Percentiles rank a stretch among this genome's conserved stretches.
Evolutionary conservation across 1,140 invertebrate genomes (phyloP).

Genomic region (Oncopodura yosiiana): DNA sequence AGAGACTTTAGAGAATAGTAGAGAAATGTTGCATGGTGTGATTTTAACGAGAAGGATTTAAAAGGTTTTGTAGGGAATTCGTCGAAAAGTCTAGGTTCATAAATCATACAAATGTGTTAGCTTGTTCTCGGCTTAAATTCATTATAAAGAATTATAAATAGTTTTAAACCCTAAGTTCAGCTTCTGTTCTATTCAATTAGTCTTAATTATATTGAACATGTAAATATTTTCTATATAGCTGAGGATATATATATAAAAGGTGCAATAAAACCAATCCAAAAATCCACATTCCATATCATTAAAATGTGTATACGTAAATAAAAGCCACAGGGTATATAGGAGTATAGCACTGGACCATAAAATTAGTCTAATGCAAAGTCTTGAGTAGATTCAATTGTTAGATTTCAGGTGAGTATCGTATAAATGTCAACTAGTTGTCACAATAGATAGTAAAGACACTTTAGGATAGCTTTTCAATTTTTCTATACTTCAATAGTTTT

Average conservation of each 20-base stretch:
- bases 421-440: conserved; percentile 33
- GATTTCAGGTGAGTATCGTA: conserved; percentile 20
- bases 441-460: conserved; percentile 26
- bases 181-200: too few species aligned
- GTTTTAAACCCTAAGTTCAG: too few species aligned
- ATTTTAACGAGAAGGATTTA: conserved; percentile 1
- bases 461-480: too few species aligned
- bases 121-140: too few species aligned
- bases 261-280: background rate
- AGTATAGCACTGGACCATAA: too few species aligned
- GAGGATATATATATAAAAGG: background rate
- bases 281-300: background rate
- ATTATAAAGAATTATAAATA: too few species aligned
- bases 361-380: background rate
- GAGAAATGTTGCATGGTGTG: conserved; percentile 5
- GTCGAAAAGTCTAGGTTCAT: too few species aligned
- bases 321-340: too few species aligned
- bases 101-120: too few species aligned
- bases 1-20: background rate
- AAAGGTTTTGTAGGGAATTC: conserved; percentile 4
- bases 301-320: too few species aligned
- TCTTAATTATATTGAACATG: too few species aligned
- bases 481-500: background rate
- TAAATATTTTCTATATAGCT: too few species aligned
- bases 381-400: background rate